Evolutionary conservation across 2,888 invertebrate species (phyloP), one percentile per base, ranked within the genome.

Genomic region (Brenthis daphne): DNA sequence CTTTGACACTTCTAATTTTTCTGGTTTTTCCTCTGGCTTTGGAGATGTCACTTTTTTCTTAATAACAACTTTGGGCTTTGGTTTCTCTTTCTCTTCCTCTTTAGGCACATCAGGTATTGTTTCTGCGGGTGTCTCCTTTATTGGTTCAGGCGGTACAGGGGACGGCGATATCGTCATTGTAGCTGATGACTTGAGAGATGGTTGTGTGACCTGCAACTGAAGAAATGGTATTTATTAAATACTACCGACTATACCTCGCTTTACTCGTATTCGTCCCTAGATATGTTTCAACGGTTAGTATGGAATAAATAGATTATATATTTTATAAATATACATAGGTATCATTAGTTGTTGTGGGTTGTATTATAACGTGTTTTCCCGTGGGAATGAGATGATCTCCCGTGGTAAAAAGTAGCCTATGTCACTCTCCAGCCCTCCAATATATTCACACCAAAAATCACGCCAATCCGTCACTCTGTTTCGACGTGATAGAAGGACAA

Each of bases 111-210:
- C 69, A 6, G 68, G 24, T 20, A 57, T 64, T 1, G 86, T 82
- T 24, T 88, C 87, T n/a, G 79, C 82, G 1, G 86, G 86, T 4
- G 83, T 77, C 70, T 87, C 88, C 51, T 79, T 84, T 6, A 76
- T 77, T 0, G 88, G 82, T 57, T 79, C 76, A 0, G 87, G 85
- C 4, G 83, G 79, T 0, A 82, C 74, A 0, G 89, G 87, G 6
- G 85, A 77, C 6, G 84, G 81, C 0, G 85, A 78, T 73, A 92
- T 90, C 3, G 88, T 91, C 56, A 92, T 91, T 0, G 92, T 92
- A 6, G 92, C 92, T 37, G 92, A 92, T 0, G 90, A 90, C 67
- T 87, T 87, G 0, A 92, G 79, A 1, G 81, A 83, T 0, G 86
- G 88, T 70, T 86, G 88, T 13, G 79, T 77, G 65, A 78, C 71